Evolutionary conservation across 2,888 invertebrate genomes (phyloP).

Genomic region (Xanthia togata): DNA sequence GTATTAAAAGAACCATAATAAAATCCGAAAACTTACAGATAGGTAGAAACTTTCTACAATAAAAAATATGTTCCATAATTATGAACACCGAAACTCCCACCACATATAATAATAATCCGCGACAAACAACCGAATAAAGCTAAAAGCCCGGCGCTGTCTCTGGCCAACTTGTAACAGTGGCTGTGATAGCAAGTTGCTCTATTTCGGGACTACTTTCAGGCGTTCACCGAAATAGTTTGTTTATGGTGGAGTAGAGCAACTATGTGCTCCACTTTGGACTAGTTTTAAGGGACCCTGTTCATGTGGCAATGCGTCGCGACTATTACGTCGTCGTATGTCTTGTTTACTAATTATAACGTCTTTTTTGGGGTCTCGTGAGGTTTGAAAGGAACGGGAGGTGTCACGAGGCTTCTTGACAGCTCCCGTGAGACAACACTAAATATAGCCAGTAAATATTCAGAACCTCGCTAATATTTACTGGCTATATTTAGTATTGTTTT

Average conservation of each 20-base stretch:
- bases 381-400: not conserved
- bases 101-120: constrained; percentile 42
- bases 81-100: constrained; percentile 13
- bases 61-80: constrained; percentile 34
- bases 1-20: not conserved
- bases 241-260: constrained; percentile 50
- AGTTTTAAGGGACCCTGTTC: constrained; percentile 39
- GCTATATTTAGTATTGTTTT: not conserved
- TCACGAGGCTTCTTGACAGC: not conserved
- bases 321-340: not conserved
- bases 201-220: constrained; percentile 59
- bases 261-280: constrained; percentile 56
- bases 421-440: no score
- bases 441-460: no score
- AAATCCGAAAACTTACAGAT: not conserved
- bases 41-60: constrained; percentile 9
- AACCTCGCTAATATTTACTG: not conserved
- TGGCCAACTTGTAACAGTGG: constrained; percentile 56
- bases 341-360: not conserved
- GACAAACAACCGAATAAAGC: constrained; percentile 67
- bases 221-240: constrained; percentile 60
- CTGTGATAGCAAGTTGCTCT: constrained; percentile 60
- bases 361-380: not conserved
- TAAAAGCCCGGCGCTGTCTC: constrained; percentile 45
- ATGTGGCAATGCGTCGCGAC: not conserved